Base-by-base conservation (phyloP, 2,113 vertebrate species). In the Sterna hirundo region DNA sequence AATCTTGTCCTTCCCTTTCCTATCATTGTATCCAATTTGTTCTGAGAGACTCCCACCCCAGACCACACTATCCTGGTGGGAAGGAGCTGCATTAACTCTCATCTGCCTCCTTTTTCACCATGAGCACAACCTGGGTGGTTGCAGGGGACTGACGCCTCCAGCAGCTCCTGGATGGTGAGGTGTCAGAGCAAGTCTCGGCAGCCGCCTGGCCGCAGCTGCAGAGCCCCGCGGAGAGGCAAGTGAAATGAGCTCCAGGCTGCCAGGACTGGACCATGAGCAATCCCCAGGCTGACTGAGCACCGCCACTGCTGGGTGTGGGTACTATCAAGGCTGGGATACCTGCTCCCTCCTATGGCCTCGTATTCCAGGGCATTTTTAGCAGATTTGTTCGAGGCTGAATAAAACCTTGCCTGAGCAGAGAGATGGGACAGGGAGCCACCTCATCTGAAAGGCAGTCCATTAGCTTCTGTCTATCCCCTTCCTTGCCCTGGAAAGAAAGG, bases 251-350 rank as follows among this genome's bases (percentile, higher is more conserved):
- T 83, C 25, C 62, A 22, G 54, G 42, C 42, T 88, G 36, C 61
- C 57, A 57, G 51, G 51, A 26, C 22, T 15, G 51, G 51, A 27
- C 22, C 2, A 2, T 47, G 38, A 70, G 30, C 52, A 51, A n/a
- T n/a, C 49, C 38, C 11, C 17, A 57, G 42, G 61, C 42, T 87
- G 52, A 42, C 10, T 0, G 1, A 75, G 38, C 57, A 47, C 29
- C 0, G 0, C 15, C 0, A 1, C 13, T 76, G 38, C 14, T 32
- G 34, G 27, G 6, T 36, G 34, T 8, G 16, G 11, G 18, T 2
- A 0, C 46, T 65, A 71, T 5, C 51, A 42, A 47, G 34, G 14
- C 38, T 75, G 38, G 23, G 44, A 69, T 87, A 11, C 13, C 34
- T 8, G 0, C 15, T 62, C 25, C 60, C 17, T 90, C 27, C 46